These are phyloP conservation scores for Pinna nobilis DNA, from an alignment of 1,140 invertebrate species.

Conservation along the genomic window DNA sequence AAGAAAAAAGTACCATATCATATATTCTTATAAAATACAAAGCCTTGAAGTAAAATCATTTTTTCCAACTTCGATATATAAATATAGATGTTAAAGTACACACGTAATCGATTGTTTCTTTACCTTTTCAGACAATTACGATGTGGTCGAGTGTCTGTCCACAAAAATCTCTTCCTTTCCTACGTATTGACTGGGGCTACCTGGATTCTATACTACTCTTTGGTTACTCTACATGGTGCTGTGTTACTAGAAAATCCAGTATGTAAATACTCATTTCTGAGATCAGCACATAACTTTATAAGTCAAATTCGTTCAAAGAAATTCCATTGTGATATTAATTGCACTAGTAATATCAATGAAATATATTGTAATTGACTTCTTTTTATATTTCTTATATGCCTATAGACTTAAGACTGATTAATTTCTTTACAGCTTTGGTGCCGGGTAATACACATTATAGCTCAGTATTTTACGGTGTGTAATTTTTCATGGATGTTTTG, in stretches of 20 bases:
- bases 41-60: neutral
- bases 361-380: neutral
- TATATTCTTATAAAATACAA: neutral
- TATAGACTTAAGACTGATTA: neutral
- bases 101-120: neutral
- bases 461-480: conserved; percentile 92
- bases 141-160: conserved; percentile 91
- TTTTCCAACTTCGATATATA: neutral
- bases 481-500: conserved; percentile 91
- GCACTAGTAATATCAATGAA: neutral
- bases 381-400: neutral
- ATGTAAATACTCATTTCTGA: conserved; percentile 57
- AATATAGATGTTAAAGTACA: neutral
- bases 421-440: conserved; percentile 83
- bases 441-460: conserved; percentile 86
- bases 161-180: conserved; percentile 95
- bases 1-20: neutral
- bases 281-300: neutral
- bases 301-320: neutral
- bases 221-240: conserved; percentile 74
- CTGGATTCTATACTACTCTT: conserved; percentile 80
- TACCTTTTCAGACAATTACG: conserved; percentile 81
- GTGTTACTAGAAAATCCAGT: conserved; percentile 78
- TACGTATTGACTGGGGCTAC: conserved; percentile 87
- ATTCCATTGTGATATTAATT: neutral